Base-by-base conservation (phyloP, 2,888 invertebrate genomes). In the Ectemnius lituratus region DNA sequence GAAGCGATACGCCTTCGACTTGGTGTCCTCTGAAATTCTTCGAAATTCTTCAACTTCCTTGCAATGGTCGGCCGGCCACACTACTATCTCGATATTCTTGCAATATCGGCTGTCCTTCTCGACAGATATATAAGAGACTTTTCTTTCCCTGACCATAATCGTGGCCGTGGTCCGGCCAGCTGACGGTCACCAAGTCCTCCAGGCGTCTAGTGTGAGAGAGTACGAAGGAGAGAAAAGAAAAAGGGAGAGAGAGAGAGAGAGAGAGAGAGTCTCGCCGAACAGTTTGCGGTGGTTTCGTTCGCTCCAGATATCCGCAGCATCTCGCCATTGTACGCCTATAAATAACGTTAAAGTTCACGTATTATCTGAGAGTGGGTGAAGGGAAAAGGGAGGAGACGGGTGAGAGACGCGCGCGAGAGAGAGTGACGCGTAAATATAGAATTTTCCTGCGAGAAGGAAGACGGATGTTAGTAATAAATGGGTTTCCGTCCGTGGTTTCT, bases 381-480 rank as follows among this genome's bases (percentile, higher is more conserved):
- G 23, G 23, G 23, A 23, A 23, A 57, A 28, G 46, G 52, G 49
- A 65, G 62, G 56, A 5, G n/a, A 52, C 14, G 57, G 11, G 0
- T 58, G 57, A 23, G 23, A 5, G 62, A 49, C 45, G 11, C 45
- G 47, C 28, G 5, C 28, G 37, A 37, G 37, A 37, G 37, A 37
- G 37, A 6, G 8, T 8, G 37, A 37, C 37, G 70, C n/a, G 6
- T 70, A 73, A 73, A 70, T 73, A 73, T 66, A 70, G 59, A 28
- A 52, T 37, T 59, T 62, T 45, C 49, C 49, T n/a, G 5, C 6
- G n/a, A 45, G n/a, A 37, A 49, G 63, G 65, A 62, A 61, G 23
- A 49, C 8, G 52, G 56, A 62, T 61, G 73, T 61, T 66, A 61
- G 62, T 70, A 70, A 70, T 73, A 73, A 73, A 66, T 65, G 23